phyloP scores from a whole-genome alignment of 2,797 vertebrate species.

The Myotis daubentonii region DNA sequence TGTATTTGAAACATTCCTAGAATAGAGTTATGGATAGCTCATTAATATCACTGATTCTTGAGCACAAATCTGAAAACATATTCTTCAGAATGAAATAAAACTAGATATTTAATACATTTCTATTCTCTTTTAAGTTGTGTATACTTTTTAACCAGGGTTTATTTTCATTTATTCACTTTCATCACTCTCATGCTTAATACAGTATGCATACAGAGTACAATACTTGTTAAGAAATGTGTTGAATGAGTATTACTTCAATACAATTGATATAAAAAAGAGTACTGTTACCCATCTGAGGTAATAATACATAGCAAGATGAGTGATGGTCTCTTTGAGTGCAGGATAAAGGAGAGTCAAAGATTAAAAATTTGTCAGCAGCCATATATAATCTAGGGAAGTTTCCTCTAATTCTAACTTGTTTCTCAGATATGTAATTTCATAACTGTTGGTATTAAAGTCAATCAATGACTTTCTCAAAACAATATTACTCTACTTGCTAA shows the following conservation, averaged over 20 bases:
- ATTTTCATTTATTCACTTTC: background rate
- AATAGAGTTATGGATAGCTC: background rate
- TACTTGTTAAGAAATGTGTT: background rate
- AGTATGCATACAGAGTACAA: background rate
- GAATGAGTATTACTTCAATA: background rate
- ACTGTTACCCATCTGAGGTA: background rate
- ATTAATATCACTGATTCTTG: background rate
- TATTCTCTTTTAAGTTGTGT: background rate
- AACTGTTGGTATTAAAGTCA: background rate
- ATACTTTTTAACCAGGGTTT: background rate
- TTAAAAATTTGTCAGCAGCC: background rate
- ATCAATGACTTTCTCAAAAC: background rate
- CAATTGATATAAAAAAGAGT: background rate
- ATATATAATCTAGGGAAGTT: background rate
- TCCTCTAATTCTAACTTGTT: slow-evolving; percentile 4
- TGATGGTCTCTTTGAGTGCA: background rate
- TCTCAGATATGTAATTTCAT: background rate
- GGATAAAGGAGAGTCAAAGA: background rate
- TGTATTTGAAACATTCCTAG: background rate
- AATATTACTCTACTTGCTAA: background rate
- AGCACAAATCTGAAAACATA: background rate
- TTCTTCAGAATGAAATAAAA: background rate
- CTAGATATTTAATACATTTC: background rate
- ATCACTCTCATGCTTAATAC: background rate
- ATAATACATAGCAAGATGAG: background rate